Evolutionary conservation across 2,888 invertebrate genomes (phyloP).

Genomic region (Cancer borealis): DNA sequence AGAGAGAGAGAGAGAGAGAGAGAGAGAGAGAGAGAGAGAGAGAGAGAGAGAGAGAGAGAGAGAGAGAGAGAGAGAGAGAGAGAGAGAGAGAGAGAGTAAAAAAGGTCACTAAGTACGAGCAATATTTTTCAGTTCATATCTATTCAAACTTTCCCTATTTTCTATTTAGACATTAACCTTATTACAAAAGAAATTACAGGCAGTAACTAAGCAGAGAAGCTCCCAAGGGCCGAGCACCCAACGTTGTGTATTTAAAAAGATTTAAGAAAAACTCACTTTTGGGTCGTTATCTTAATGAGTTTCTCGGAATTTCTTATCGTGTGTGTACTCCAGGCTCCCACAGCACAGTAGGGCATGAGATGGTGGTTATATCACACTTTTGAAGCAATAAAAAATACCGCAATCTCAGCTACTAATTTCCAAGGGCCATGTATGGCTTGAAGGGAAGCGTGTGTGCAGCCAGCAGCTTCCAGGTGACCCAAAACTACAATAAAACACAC

Average conservation of each 20-base stretch:
- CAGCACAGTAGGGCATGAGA: neutral
- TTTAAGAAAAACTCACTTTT: neutral
- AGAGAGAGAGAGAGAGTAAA: neutral
- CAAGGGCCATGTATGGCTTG: neutral
- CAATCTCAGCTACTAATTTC: neutral
- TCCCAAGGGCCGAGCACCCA: neutral
- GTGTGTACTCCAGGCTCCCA: neutral
- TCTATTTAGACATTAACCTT: neutral
- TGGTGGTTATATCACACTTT: neutral
- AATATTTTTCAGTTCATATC: neutral
- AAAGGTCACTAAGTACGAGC: neutral
- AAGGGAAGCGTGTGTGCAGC: neutral
- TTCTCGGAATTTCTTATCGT: slow-evolving; percentile 4
- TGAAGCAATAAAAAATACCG: slow-evolving; percentile 9
- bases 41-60: too few relatives aligned
- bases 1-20: too few relatives aligned
- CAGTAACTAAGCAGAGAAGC: neutral
- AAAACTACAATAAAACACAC: too few relatives aligned
- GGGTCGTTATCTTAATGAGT: slow-evolving; percentile 8
- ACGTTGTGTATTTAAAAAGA: neutral
- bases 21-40: too few relatives aligned
- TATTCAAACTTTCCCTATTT: neutral
- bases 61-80: too few relatives aligned
- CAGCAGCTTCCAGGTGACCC: too few relatives aligned
- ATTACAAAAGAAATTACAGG: neutral